Conservation (phyloP, 92 coral and sea anemone species). For the Actinernus sp. region DNA sequence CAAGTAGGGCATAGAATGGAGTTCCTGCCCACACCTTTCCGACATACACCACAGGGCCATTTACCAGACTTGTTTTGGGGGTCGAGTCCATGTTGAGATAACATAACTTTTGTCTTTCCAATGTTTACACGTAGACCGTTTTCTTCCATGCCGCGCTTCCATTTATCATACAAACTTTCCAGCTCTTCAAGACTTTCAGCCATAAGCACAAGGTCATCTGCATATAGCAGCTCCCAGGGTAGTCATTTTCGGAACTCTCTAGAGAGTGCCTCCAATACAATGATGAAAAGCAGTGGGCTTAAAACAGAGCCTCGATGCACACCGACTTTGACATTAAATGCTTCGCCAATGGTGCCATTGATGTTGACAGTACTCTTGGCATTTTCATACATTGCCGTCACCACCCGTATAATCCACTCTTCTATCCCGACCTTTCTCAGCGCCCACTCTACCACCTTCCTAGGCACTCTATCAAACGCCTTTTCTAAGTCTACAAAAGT, state of each 20-base stretch:
- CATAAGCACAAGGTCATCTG: conserved; percentile 23
- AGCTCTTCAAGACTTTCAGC: background rate
- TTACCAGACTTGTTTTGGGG: conserved; percentile 5
- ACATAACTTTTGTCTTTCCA: conserved; percentile 10
- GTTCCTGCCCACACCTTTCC: conserved; percentile 25
- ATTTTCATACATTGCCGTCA: conserved; percentile 18
- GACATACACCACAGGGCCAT: conserved; percentile 40
- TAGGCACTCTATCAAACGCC: no score
- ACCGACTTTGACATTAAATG: conserved; percentile 31
- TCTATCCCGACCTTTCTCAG: conserved; percentile 2
- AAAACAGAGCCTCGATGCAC: conserved; percentile 37
- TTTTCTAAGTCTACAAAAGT: conserved; percentile 5
- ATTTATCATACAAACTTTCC: no score
- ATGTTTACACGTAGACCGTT: conserved; percentile 5
- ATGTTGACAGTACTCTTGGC: conserved; percentile 13
- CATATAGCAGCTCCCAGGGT: conserved; percentile 50
- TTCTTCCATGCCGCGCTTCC: conserved; percentile 15
- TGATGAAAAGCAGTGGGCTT: conserved; percentile 33
- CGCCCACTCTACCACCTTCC: conserved; percentile 24
- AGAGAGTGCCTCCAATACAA: conserved; percentile 36
- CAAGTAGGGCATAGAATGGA: conserved; percentile 12
- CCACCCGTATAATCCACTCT: background rate
- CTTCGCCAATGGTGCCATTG: conserved; percentile 4
- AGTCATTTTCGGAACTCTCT: conserved; percentile 18
- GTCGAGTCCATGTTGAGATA: background rate